Conservation (phyloP, 2,113 vertebrate genomes). For the Sinocyclocheilus maitianheensis region DNA sequence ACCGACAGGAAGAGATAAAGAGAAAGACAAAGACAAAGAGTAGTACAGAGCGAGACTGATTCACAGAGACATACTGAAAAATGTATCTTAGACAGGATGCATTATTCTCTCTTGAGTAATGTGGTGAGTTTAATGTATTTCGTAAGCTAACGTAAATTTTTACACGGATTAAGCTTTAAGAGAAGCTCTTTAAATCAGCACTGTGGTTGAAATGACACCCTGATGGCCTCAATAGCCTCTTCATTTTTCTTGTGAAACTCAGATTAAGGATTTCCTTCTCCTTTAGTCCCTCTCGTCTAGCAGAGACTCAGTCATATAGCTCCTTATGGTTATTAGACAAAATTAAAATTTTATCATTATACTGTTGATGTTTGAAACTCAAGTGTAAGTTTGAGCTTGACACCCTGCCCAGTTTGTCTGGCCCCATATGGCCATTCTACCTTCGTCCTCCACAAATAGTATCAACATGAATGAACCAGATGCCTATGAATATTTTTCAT, state of each 20-base stretch:
- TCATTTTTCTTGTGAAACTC: neutral
- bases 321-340: neutral
- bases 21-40: conserved; percentile 4
- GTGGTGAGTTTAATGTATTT: neutral
- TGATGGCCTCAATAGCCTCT: neutral
- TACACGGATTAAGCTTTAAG: neutral
- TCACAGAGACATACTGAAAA: neutral
- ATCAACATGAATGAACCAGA: neutral
- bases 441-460: neutral
- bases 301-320: neutral
- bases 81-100: neutral
- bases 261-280: neutral
- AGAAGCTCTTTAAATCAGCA: neutral
- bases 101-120: neutral
- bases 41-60: neutral
- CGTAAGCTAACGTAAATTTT: neutral
- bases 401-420: neutral
- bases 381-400: conserved; percentile 16
- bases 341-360: neutral
- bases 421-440: neutral
- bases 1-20: neutral
- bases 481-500: conserved; percentile 1
- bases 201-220: neutral
- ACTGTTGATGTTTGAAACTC: neutral
- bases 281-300: neutral